A percentile compares a stretch with the other conserved stretches of the same genome.
These are phyloP conservation scores for Dolichotis patagonum DNA, from an alignment of 2,113 vertebrate genomes.

Conservation along the genomic window DNA sequence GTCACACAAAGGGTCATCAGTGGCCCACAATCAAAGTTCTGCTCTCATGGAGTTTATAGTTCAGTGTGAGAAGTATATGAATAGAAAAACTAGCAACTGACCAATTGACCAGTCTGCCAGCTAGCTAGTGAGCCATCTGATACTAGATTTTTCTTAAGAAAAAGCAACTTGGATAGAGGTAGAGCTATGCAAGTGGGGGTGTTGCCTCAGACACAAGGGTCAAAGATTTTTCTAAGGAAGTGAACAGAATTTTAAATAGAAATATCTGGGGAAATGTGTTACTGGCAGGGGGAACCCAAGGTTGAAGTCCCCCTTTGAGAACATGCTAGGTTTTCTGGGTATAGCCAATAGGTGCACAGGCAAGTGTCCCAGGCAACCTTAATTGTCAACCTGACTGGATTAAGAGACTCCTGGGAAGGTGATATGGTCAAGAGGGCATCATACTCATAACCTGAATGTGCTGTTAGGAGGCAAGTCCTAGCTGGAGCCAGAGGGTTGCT, in stretches of 20 bases:
- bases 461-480: background rate
- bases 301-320: background rate
- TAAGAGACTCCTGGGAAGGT: background rate
- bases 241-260: background rate
- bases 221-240: background rate
- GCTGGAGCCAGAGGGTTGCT: background rate
- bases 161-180: background rate
- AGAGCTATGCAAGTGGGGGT: background rate
- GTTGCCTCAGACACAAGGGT: background rate
- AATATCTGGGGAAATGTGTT: background rate
- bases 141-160: background rate
- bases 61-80: background rate
- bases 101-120: too few relatives aligned
- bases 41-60: background rate
- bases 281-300: background rate
- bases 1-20: background rate
- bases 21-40: background rate
- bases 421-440: background rate
- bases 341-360: background rate
- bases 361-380: background rate
- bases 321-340: background rate
- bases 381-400: background rate
- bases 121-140: background rate
- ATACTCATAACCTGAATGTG: background rate
- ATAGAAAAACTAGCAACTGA: background rate